These are phyloP conservation scores for Aplochiton taeniatus DNA, from an alignment of 2,797 vertebrate species.

Conservation along the genomic window DNA sequence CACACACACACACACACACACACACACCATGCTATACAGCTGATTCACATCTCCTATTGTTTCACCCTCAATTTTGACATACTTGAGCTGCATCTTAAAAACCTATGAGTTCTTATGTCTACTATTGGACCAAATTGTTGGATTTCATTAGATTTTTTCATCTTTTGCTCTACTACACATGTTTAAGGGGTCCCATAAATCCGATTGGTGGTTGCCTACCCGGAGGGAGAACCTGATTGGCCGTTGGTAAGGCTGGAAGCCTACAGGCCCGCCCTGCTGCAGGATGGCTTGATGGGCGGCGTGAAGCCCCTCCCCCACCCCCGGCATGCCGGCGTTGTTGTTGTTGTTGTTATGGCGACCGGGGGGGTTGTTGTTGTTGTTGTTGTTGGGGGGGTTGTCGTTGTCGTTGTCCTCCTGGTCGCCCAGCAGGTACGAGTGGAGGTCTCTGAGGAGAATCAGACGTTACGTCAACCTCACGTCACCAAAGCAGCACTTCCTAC, in stretches of 20 bases:
- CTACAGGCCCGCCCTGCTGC: slow-evolving; percentile 95
- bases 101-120: too few relatives aligned
- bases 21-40: too few relatives aligned
- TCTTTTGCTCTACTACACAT: too few relatives aligned
- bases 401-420: slow-evolving; percentile 93
- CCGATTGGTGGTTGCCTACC: slow-evolving; percentile 61
- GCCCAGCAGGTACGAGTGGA: slow-evolving; percentile 96
- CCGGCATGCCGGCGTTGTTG: slow-evolving; percentile 85
- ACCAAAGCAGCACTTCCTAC: too few relatives aligned
- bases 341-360: slow-evolving; percentile 87
- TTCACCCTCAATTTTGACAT: background rate
- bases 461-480: too few relatives aligned
- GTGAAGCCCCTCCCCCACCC: slow-evolving; percentile 94
- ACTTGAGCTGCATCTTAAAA: background rate
- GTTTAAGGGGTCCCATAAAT: too few relatives aligned
- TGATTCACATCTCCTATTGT: background rate
- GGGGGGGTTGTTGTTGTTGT: slow-evolving; percentile 83
- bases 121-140: too few relatives aligned
- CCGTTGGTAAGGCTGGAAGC: slow-evolving; percentile 96
- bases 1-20: background rate
- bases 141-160: too few relatives aligned
- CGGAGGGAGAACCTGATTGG: slow-evolving; percentile 93
- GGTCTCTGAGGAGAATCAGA: slow-evolving; percentile 72
- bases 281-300: slow-evolving; percentile 98
- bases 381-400: slow-evolving; percentile 88